phyloP scores from a whole-genome alignment of 2,888 invertebrate species.

The Scaptomyza polygonia region DNA sequence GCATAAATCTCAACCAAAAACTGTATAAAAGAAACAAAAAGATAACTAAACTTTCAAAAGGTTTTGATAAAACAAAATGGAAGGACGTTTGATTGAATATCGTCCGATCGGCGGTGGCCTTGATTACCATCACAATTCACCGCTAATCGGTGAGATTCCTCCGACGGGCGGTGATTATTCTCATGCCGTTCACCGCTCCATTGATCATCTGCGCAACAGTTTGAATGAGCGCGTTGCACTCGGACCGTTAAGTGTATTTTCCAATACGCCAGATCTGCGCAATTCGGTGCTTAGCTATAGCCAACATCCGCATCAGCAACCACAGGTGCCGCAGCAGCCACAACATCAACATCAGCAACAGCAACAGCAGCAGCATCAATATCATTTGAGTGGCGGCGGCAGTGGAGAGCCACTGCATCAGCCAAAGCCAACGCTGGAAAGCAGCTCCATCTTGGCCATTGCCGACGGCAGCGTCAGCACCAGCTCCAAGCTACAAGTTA shows the following conservation, averaged over 20 bases:
- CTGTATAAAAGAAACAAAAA: conserved; percentile 1
- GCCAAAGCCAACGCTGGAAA: conserved; percentile 58
- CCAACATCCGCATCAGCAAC: conserved; percentile 77
- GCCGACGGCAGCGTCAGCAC: conserved; percentile 39
- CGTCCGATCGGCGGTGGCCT: conserved; percentile 87
- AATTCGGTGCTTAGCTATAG: conserved; percentile 83
- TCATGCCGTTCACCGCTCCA: conserved; percentile 88
- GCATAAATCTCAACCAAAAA: conserved; percentile 6
- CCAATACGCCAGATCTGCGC: conserved; percentile 82
- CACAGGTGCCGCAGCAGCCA: conserved; percentile 85
- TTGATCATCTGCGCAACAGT: conserved; percentile 87
- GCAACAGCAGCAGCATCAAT: conserved; percentile 85
- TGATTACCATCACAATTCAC: conserved; percentile 88
- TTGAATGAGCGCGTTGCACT: conserved; percentile 86
- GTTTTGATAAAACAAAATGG: conserved; percentile 81
- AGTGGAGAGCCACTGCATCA: conserved; percentile 81
- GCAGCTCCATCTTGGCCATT: conserved; percentile 36
- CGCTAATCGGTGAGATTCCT: conserved; percentile 88
- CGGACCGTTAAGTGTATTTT: conserved; percentile 85
- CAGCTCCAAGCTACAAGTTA: conserved; percentile 39
- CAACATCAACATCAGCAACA: conserved; percentile 65
- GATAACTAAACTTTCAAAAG: neutral
- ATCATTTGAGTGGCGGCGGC: conserved; percentile 81
- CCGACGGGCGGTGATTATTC: conserved; percentile 86
- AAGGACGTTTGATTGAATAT: conserved; percentile 86